phyloP scores from a whole-genome alignment of 2,888 invertebrate genomes.

The Laspeyria flexula region DNA sequence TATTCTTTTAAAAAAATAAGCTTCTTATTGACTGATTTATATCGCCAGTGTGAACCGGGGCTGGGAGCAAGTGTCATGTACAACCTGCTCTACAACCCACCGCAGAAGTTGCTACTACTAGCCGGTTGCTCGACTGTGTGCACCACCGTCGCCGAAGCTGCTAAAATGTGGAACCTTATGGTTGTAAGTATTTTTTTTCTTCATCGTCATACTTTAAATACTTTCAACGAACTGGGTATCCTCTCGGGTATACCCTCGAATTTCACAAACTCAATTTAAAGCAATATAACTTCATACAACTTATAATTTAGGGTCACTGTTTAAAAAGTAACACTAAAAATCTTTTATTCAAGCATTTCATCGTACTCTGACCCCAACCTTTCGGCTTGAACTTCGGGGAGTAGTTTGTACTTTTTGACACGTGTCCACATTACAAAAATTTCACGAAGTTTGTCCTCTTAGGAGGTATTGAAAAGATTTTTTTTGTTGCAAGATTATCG shows the following conservation, averaged over 20 bases:
- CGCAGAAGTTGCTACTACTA: constrained; percentile 96
- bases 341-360: constrained; percentile 33
- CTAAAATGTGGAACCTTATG: constrained; percentile 99
- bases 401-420: constrained; percentile 31
- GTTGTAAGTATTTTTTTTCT: constrained; percentile 90
- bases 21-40: background rate
- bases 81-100: constrained; percentile 98
- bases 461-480: constrained; percentile 11
- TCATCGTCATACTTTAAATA: constrained; percentile 4
- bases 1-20: constrained; percentile 20
- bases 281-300: constrained; percentile 22
- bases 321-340: constrained; percentile 29
- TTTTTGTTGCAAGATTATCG: constrained; percentile 11
- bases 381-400: constrained; percentile 16
- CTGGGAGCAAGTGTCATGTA: constrained; percentile 99
- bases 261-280: constrained; percentile 30
- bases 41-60: constrained; percentile 97
- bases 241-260: constrained; percentile 6
- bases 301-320: constrained; percentile 22
- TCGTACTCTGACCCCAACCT: constrained; percentile 16
- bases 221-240: constrained; percentile 6
- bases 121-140: constrained; percentile 99
- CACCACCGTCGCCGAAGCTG: constrained; percentile 99
- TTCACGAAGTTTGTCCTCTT: constrained; percentile 23
- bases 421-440: constrained; percentile 24